Conservation (phyloP, 2,113 vertebrate species). For the Syrmaticus mikado region DNA sequence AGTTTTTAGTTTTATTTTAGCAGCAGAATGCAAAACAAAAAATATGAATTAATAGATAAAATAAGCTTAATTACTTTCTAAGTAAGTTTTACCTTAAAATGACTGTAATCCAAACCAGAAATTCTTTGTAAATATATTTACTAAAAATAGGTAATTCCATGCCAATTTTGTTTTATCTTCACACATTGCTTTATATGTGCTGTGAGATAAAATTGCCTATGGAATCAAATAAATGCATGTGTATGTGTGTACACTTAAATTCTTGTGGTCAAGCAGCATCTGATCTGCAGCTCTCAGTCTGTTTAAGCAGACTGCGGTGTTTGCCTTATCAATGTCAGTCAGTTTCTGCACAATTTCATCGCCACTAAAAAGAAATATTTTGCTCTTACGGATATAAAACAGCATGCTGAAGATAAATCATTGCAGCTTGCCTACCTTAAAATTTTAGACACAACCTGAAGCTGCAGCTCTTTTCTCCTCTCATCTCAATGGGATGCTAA, state of each 20-base stretch:
- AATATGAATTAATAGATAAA: slow-evolving; percentile 40
- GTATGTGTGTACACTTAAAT: not conserved
- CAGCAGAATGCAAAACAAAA: slow-evolving; percentile 26
- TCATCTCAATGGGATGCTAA: slow-evolving; percentile 49
- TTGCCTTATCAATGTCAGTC: slow-evolving; percentile 49
- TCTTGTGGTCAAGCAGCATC: not conserved
- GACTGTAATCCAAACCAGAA: slow-evolving; percentile 18
- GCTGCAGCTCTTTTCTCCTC: slow-evolving; percentile 17
- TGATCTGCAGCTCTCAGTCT: slow-evolving; percentile 2
- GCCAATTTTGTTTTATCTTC: not conserved
- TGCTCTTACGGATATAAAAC: slow-evolving; percentile 1
- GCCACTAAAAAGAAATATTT: slow-evolving; percentile 34
- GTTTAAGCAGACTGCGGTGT: slow-evolving; percentile 5
- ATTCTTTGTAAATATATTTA: not conserved
- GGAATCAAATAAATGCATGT: not conserved
- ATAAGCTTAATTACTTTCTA: slow-evolving; percentile 44
- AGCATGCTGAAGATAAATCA: slow-evolving; percentile 10
- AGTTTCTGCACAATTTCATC: slow-evolving; percentile 66
- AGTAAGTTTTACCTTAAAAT: slow-evolving; percentile 46
- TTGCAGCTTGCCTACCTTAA: slow-evolving; percentile 29
- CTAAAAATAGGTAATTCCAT: not conserved
- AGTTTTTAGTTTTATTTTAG: slow-evolving; percentile 61
- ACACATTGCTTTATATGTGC: not conserved
- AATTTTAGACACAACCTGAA: slow-evolving; percentile 48
- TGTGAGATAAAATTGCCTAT: not conserved